Evolutionary conservation across 2,113 vertebrate species (phyloP).

Genomic region (Hippocampus guttulatus): DNA sequence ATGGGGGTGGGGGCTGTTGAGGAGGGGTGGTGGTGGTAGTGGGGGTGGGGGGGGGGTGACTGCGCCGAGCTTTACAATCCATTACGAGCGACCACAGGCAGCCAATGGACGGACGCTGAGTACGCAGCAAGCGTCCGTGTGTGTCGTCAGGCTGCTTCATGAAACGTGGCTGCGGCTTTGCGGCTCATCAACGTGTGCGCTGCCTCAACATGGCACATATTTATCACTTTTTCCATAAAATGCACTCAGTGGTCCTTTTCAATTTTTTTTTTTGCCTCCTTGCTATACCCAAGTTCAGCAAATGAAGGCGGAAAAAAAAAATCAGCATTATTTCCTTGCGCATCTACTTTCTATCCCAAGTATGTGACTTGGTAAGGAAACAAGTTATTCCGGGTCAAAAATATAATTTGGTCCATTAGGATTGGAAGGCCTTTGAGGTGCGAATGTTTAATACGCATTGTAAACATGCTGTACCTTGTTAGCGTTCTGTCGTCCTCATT

Average conservation of each 20-base stretch:
- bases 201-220: background rate
- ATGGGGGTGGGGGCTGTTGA: constrained; percentile 11
- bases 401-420: background rate
- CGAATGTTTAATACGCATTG: background rate
- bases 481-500: background rate
- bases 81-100: constrained; percentile 49
- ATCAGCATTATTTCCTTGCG: background rate
- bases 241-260: constrained; percentile 7
- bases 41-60: constrained; percentile 18
- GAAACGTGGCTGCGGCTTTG: constrained; percentile 10
- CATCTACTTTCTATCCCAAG: constrained; percentile 8
- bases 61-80: constrained; percentile 54
- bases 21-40: too few species aligned
- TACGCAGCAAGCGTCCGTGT: constrained; percentile 18
- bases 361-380: constrained; percentile 8
- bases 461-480: background rate
- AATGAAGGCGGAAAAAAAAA: constrained; percentile 8
- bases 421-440: background rate
- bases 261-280: background rate
- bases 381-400: background rate
- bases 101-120: constrained; percentile 37
- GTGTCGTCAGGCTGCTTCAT: constrained; percentile 11
- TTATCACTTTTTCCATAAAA: constrained; percentile 14
- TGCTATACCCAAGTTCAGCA: background rate
- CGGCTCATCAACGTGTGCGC: background rate